Base-by-base conservation (phyloP, 2,113 vertebrate genomes). In the Coptodon bakossiorum region DNA sequence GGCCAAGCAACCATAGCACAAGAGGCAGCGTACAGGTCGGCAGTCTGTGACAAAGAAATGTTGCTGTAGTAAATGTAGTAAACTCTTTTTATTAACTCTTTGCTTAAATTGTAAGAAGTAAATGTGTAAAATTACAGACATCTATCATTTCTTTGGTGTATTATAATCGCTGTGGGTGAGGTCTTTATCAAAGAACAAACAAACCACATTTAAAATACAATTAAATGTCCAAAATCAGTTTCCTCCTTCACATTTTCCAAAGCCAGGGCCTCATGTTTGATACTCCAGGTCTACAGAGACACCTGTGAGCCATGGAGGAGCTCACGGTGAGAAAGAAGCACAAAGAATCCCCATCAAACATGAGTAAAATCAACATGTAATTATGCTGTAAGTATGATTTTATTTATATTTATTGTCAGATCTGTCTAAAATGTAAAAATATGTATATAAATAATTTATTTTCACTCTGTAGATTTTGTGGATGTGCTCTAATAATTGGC, bases 401-500 rank as follows among this genome's bases (percentile, higher is more conserved):
- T 38, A 66, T 5, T 66, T 36, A 36, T 36, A 66, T 19, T 34
- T 61, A 34, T n/a, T 5, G 61, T 66, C 40, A 43, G 40, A 13
- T 43, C 31, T 7, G 61, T 66, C 31, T 38, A 66, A 66, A 66
- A 5, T 66, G 0, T 4, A 7, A 63, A 66, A 66, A 66, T 13
- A 38, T 38, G 6, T 5, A 66, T 38, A 38, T 0, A 66, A 66
- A 66, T 38, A 1, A 9, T 38, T 36, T 4, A 7, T 7, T 66
- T 38, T 38, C 10, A 66, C 61, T 66, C 17, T 1, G 31, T 36
- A 36, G 61, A 38, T 38, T 66, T 38, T 66, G 34, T 3, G 61
- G 10, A 0, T 38, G 61, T 7, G 3, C 0, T 66, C 34, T n/a
- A 0, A 66, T 7, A 66, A 66, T 2, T 7, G 4, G 61, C 61